Percentiles rank a stretch among this genome's conserved stretches.
phyloP scores from a whole-genome alignment of 2,113 vertebrate genomes.

The Genyomyrus donnyi region DNA sequence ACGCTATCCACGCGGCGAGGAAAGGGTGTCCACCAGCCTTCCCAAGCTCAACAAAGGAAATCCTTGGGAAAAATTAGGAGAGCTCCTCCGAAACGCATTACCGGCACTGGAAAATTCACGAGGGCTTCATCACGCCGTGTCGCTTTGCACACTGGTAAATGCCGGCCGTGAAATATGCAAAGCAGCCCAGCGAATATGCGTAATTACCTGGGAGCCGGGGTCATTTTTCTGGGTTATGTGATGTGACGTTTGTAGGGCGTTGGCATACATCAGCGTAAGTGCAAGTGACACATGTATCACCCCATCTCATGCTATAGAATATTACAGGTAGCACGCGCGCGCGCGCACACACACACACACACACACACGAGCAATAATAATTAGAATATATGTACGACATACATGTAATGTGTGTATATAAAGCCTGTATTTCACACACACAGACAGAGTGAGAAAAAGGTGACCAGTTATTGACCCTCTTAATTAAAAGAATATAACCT shows the following conservation, averaged over 20 bases:
- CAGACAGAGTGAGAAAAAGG: not conserved
- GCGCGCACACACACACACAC: not conserved
- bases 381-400: not conserved
- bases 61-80: not conserved
- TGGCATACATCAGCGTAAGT: constrained; percentile 74
- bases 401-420: not conserved
- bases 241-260: constrained; percentile 81
- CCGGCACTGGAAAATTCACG: not conserved
- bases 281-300: constrained; percentile 75
- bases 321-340: constrained; percentile 29
- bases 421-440: constrained; percentile 7
- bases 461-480: not conserved
- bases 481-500: not conserved
- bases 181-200: constrained; percentile 78
- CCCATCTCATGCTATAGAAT: constrained; percentile 52
- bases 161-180: constrained; percentile 69
- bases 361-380: not conserved
- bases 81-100: not conserved
- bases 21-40: not conserved
- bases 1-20: constrained; percentile 31
- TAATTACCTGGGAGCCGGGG: constrained; percentile 78
- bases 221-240: constrained; percentile 83
- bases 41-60: not conserved
- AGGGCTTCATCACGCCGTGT: not conserved
- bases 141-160: not conserved